These are phyloP conservation scores for Catostomus latipinnis DNA, from an alignment of 2,797 vertebrate species.

Conservation along the genomic window DNA sequence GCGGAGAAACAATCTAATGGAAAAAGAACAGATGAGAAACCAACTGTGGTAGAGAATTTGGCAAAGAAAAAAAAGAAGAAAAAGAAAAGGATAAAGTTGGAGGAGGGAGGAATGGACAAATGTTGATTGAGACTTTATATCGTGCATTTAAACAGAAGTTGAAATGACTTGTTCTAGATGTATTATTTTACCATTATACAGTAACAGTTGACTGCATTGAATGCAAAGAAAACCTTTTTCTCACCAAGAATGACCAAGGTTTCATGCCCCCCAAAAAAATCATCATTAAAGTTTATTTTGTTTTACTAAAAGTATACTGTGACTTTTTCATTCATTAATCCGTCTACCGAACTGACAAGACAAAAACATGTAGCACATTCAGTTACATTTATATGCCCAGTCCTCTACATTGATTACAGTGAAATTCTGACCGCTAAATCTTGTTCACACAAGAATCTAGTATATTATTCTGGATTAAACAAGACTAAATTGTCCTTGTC, in stretches of 20 bases:
- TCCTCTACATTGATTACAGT: not conserved
- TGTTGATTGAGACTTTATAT: conserved; percentile 8
- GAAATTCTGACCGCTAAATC: not conserved
- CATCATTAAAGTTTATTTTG: conserved; percentile 25
- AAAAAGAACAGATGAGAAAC: conserved; percentile 9
- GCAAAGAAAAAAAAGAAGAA: conserved; percentile 63
- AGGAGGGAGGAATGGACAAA: not conserved
- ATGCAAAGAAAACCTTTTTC: not conserved
- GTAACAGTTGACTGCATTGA: not conserved
- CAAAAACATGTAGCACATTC: not conserved
- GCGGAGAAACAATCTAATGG: not conserved
- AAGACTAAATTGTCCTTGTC: not conserved
- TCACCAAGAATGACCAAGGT: not conserved
- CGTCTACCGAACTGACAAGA: not conserved
- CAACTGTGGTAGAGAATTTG: conserved; percentile 22
- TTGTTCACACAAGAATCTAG: not conserved
- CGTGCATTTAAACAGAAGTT: not conserved
- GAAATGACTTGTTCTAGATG: not conserved
- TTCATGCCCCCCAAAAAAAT: not conserved
- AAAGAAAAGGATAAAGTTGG: conserved; percentile 24
- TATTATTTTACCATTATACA: not conserved
- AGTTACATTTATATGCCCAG: not conserved
- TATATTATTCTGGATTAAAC: not conserved
- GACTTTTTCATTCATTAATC: not conserved
- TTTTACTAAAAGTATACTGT: not conserved